Evolutionary conservation across 2,113 vertebrate genomes (phyloP), one percentile per base, ranked within the genome.

Genomic region (Hiodon alosoides): DNA sequence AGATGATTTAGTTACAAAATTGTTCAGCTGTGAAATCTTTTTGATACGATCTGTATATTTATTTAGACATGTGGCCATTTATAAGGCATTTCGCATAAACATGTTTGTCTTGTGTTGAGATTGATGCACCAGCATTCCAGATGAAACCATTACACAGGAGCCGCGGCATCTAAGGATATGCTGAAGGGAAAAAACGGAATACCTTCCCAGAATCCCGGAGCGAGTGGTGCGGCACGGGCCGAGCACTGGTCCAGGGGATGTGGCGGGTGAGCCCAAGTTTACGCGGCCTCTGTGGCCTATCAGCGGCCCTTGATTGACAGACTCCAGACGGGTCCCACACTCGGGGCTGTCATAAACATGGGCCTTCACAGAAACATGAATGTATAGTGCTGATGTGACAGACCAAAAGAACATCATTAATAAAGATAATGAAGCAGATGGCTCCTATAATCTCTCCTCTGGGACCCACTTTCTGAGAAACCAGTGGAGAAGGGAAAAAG

Each of bases 271-370:
- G 80, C 78, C 82, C 77, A 80, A 84, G 68, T 71, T 76, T 79
- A 17, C 8, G 72, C 75, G 60, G 81, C 66, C 84, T 82, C 72
- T 64, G 76, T 69, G 80, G 85, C 68, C 67, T 80, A 78, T 83
- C 81, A 78, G 53, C 46, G 13, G 82, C 46, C 16, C 72, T 78
- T 31, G 77, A 65, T 74, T 90, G 88, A 89, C 75, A 87, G 71
- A 84, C 76, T 85, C 87, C 90, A 91, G 89, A 90, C 82, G 83
- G 79, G 79, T 82, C 82, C 82, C 78, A 83, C 83, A 89, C 82
- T 89, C 83, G 72, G 72, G 81, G 82, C 82, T 75, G 75, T 85
- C 81, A 80, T 83, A 85, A 88, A 82, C 83, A 83, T 85, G 79
- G 69, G 76, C 81, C 82, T 86, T 80, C 60, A 78, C 80, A 85